Base-by-base conservation (phyloP, 2,797 vertebrate genomes). In the Cirrhinus molitorella region DNA sequence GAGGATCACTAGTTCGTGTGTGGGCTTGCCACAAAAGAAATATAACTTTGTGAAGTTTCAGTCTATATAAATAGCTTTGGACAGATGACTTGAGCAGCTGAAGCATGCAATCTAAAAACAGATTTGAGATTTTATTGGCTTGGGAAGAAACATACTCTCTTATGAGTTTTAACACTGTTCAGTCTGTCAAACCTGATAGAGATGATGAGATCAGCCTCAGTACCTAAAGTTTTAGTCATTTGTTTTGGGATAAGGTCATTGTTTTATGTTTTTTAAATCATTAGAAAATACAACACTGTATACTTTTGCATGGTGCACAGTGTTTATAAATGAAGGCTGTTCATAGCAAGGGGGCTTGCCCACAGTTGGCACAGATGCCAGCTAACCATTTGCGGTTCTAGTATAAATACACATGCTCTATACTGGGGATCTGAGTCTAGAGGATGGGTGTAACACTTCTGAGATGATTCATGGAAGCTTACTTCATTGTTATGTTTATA, bases 51-150 rank as follows among this genome's bases (percentile, higher is more conserved):
- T 72, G 8, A 88, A 85, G 49, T 79, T 80, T 80, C 71, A 77
- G 75, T 66, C 81, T 75, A 83, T 81, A 87, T 85, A 89, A 89
- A 87, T 87, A 87, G 82, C 57, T 80, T 71, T 73, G 68, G 79
- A 85, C 84, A 87, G 80, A 85, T 88, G 87, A 83, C 85, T 87
- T 75, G 71, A 85, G 84, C 85, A 87, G 74, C 75, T 87, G 79
- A 79, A 81, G 85, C 61, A 51, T 55, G 68, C 49, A 43, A 78
- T 86, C 86, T 87, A 88, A 88, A 89, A 83, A 81, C 70, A 79
- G 85, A 83, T 85, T 63, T 57, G 63, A 74, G 61, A 80, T 65
- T 66, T 87, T 80, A 79, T 79, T 76, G 68, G 66, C 43, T 59
- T 57, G 67, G 43, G 51, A 78, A 73, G 71, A 65, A 77, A 83